Evolutionary conservation across 2,113 vertebrate genomes (phyloP).

Genomic region (Peromyscus leucopus): DNA sequence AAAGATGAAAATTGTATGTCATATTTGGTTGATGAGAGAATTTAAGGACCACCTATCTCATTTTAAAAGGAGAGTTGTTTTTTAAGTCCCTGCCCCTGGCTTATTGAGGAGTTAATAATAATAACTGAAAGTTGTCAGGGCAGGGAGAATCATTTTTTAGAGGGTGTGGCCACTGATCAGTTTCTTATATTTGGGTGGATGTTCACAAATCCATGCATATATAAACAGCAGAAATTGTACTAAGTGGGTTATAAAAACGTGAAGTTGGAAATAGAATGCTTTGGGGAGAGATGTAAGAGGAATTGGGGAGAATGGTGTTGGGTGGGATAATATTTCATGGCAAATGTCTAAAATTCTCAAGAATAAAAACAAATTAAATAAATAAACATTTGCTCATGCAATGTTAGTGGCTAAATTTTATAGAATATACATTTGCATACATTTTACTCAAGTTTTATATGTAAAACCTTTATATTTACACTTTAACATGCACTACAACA

Average conservation of each 20-base stretch:
- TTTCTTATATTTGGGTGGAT: not conserved
- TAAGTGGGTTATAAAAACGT: not conserved
- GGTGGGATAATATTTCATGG: not conserved
- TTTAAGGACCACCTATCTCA: not conserved
- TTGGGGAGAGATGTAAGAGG: not conserved
- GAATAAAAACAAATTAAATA: not conserved
- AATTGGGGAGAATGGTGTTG: not conserved
- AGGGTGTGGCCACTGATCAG: not conserved
- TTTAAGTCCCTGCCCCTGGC: too few relatives aligned
- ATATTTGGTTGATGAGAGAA: not conserved
- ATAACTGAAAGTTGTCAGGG: not conserved
- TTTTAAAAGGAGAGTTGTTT: not conserved
- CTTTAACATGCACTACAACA: not conserved
- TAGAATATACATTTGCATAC: not conserved
- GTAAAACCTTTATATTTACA: not conserved
- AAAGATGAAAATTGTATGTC: not conserved
- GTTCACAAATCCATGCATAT: not conserved
- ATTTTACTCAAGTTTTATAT: slow-evolving; percentile 1
- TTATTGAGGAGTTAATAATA: not conserved
- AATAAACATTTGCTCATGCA: not conserved
- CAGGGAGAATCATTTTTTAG: not conserved
- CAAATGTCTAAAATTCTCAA: not conserved
- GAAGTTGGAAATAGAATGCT: not conserved
- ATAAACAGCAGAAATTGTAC: not conserved
- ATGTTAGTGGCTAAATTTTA: slow-evolving; percentile 11